Percentiles rank a stretch among this genome's conserved stretches.
These are phyloP conservation scores for Martes flavigula DNA, from an alignment of 2,797 vertebrate species.

Conservation along the genomic window DNA sequence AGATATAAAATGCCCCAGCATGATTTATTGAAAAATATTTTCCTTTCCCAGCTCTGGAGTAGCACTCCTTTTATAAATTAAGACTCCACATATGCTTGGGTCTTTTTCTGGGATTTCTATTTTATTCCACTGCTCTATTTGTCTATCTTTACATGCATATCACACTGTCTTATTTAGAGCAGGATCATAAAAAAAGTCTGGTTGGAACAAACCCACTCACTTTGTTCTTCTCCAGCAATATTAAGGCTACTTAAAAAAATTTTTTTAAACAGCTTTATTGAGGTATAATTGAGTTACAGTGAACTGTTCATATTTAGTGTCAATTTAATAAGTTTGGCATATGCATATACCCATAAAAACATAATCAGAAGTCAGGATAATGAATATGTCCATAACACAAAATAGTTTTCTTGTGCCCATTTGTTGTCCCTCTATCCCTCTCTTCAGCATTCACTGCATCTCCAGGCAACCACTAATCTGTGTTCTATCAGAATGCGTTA, in stretches of 20 bases:
- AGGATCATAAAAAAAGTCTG: slow-evolving; percentile 49
- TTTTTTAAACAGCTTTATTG: background rate
- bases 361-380: background rate
- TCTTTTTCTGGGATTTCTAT: slow-evolving; percentile 60
- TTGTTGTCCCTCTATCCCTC: background rate
- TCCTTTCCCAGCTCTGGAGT: slow-evolving; percentile 49
- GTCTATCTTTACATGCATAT: slow-evolving; percentile 51
- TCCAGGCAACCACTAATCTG: background rate
- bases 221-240: slow-evolving; percentile 52
- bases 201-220: slow-evolving; percentile 23
- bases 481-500: background rate
- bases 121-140: slow-evolving; percentile 60
- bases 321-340: background rate
- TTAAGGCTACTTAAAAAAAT: background rate
- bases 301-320: background rate
- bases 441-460: background rate
- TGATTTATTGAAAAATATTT: slow-evolving; percentile 67
- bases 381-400: background rate
- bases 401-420: background rate
- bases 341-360: background rate
- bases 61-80: slow-evolving; percentile 59
- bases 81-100: slow-evolving; percentile 52
- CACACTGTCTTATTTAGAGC: slow-evolving; percentile 51
- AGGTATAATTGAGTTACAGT: background rate
- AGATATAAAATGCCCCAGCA: slow-evolving; percentile 27